These are phyloP conservation scores for Leucopsar rothschildi DNA, from an alignment of 2,113 vertebrate species.

Conservation along the genomic window DNA sequence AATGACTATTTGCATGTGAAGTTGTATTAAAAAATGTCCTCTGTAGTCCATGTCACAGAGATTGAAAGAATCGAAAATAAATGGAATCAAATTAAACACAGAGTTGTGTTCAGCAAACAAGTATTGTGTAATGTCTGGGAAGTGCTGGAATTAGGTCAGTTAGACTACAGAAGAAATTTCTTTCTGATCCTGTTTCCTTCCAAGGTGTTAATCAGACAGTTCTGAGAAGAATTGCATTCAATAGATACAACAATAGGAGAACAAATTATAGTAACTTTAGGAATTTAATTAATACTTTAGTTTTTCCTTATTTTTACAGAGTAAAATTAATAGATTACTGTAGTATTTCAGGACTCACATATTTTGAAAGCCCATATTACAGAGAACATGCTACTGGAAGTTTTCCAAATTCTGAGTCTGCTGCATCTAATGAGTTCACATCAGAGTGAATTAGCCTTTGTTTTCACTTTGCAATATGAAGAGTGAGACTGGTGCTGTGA, in stretches of 20 bases:
- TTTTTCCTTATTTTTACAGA: neutral
- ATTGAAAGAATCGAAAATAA: neutral
- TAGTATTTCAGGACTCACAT: neutral
- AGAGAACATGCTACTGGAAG: neutral
- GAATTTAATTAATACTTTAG: neutral
- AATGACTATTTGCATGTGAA: neutral
- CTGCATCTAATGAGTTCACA: neutral
- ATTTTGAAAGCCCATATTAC: neutral
- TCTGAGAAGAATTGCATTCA: neutral
- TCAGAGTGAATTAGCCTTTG: slow-evolving; percentile 28
- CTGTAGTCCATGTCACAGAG: neutral
- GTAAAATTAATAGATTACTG: neutral
- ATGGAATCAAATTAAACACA: neutral
- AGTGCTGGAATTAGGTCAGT: slow-evolving; percentile 37
- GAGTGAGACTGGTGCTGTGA: neutral
- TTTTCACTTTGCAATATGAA: slow-evolving; percentile 2
- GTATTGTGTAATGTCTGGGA: neutral
- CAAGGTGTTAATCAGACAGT: neutral
- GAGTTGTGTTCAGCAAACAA: neutral
- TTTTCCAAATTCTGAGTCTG: slow-evolving; percentile 21
- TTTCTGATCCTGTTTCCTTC: neutral
- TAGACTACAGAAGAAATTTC: neutral
- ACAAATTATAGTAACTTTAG: neutral
- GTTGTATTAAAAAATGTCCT: neutral
- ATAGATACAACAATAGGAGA: neutral